Conservation (phyloP, 2,113 vertebrate genomes). For the Oncorhynchus keta region DNA sequence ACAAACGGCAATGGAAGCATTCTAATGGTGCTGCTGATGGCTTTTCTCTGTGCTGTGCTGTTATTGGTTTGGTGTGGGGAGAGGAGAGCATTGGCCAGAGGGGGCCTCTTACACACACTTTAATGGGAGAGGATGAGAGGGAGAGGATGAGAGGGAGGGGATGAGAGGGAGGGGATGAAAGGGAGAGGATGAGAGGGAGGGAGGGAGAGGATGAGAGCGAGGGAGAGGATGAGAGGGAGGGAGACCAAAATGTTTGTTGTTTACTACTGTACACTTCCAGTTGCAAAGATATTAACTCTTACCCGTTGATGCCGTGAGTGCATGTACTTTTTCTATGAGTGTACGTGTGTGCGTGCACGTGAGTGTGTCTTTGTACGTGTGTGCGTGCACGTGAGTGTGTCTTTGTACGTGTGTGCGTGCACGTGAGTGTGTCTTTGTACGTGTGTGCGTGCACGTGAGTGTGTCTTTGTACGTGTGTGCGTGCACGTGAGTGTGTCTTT, state of each 20-base stretch:
- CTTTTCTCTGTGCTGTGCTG: conserved; percentile 4
- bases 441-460: no score
- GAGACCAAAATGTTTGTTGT: neutral
- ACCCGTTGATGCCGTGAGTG: neutral
- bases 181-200: neutral
- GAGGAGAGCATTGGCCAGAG: neutral
- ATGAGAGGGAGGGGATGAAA: no score
- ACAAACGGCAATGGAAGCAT: conserved; percentile 15
- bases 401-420: no score
- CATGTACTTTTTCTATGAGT: neutral
- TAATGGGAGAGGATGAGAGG: neutral
- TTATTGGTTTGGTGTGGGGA: conserved; percentile 2
- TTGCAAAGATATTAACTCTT: neutral
- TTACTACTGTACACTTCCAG: no score
- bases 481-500: no score
- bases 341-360: no score
- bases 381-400: no score
- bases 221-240: neutral
- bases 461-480: neutral
- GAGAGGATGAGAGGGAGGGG: no score
- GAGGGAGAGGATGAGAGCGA: no score
- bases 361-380: neutral
- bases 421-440: neutral
- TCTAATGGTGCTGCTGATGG: conserved; percentile 15
- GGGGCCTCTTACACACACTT: neutral